Evolutionary conservation across 1,140 invertebrate genomes (phyloP), one percentile per base, ranked within the genome.

Genomic region (Drosophila lacteicornis): DNA sequence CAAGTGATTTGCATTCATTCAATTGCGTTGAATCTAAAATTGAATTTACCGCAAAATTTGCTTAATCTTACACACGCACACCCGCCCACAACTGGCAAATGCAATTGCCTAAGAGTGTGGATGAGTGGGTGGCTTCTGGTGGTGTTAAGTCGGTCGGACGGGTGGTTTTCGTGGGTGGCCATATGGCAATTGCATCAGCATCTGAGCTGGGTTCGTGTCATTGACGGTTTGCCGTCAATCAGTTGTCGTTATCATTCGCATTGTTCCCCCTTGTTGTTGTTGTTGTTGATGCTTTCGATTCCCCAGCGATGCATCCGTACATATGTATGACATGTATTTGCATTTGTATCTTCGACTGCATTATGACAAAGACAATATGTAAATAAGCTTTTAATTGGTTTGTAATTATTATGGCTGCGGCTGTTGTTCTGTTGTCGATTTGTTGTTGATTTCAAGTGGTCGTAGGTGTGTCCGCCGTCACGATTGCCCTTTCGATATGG

Each of bases 381-480:
- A 85, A 85, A 84, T 85, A 85, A 73, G 78, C 78, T 63, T 80
- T 80, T 84, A 84, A 84, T 84, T 84, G 82, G 61, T 80, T 80
- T 84, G 78, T 77, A 84, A 85, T 84, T 80, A 77, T 84, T 85
- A 84, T 83, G 76, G 66, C 79, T 84, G 82, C 42, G 80, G 80
- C 50, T 74, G 36, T 55, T 67, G 36, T 65, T 45, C 4, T 22
- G 38, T 17, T 68, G 40, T 36, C 51, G 36, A 55, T 22, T 63
- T 38, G 19, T 49, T 73, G 43, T 47, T 46, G 17, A 42, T 79
- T 61, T 80, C 17, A 13, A 42, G 43, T 43, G 79, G 60, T 61
- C 33, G n/a, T 42, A 47, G 45, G 38, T 57, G 58, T 67, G 47
- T 27, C 27, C 43, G 36, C 13, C 47, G 27, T 40, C 47, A 36